Conservation (phyloP, 1,140 invertebrate genomes). For the Drosophila orosa region DNA sequence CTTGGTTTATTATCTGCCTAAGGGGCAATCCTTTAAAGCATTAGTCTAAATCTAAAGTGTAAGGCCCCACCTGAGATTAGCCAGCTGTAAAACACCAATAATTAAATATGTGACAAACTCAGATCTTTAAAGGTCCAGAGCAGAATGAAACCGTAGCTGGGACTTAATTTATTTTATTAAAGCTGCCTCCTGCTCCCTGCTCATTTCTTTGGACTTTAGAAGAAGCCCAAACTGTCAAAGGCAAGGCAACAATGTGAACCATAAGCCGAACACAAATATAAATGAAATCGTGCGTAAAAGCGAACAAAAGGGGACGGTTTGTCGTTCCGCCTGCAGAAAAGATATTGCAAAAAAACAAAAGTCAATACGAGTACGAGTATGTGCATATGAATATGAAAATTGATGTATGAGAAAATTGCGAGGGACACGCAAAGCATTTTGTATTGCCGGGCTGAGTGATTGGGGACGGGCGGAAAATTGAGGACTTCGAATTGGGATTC, state of each 20-base stretch:
- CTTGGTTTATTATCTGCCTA: background rate
- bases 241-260: slow-evolving; percentile 37
- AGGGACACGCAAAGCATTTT: slow-evolving; percentile 76
- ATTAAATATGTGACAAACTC: background rate
- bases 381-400: slow-evolving; percentile 72
- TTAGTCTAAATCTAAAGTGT: background rate
- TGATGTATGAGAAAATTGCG: slow-evolving; percentile 80
- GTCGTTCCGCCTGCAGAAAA: slow-evolving; percentile 52
- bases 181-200: slow-evolving; percentile 19
- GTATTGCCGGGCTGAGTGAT: slow-evolving; percentile 64
- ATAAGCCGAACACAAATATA: slow-evolving; percentile 62
- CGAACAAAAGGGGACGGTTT: slow-evolving; percentile 65
- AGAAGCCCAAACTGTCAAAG: slow-evolving; percentile 27
- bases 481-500: slow-evolving; percentile 38
- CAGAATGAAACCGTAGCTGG: background rate
- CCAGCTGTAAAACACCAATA: background rate
- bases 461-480: slow-evolving; percentile 49
- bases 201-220: slow-evolving; percentile 11
- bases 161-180: slow-evolving; percentile 66
- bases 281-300: slow-evolving; percentile 80
- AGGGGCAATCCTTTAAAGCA: too few species aligned
- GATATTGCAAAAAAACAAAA: slow-evolving; percentile 55
- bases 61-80: too few species aligned
- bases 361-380: slow-evolving; percentile 16
- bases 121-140: background rate